phyloP scores from a whole-genome alignment of 2,888 invertebrate species.

The Parochlus steinenii region DNA sequence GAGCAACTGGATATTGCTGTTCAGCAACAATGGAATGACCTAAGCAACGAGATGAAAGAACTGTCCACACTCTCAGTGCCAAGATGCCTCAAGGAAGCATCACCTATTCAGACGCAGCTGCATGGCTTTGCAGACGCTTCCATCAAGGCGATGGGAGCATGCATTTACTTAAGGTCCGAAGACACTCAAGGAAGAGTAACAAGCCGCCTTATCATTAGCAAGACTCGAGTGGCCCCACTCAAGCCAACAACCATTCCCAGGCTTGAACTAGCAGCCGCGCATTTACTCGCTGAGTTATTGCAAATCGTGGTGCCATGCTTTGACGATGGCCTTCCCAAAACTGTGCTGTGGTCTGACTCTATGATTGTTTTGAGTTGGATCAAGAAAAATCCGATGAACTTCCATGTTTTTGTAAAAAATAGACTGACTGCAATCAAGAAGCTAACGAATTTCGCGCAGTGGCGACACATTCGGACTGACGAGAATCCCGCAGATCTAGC shows the following conservation, averaged over 20 bases:
- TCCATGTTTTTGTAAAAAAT: constrained; percentile 16
- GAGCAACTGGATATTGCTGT: not conserved
- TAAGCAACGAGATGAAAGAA: not conserved
- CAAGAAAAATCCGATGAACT: not conserved
- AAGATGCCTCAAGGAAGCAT: not conserved
- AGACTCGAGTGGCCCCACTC: constrained; percentile 12
- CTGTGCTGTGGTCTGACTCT: constrained; percentile 13
- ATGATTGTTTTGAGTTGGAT: constrained; percentile 11
- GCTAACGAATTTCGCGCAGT: constrained; percentile 11
- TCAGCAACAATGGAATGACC: not conserved
- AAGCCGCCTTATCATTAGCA: constrained; percentile 1
- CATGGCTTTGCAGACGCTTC: constrained; percentile 18
- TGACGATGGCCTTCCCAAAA: no score
- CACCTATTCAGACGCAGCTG: constrained; percentile 12
- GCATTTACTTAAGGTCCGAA: constrained; percentile 14
- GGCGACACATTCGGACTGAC: constrained; percentile 16
- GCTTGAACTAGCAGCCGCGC: constrained; percentile 8
- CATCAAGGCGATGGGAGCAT: constrained; percentile 16
- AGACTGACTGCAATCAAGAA: constrained; percentile 16
- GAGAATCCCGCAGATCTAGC: constrained; percentile 17
- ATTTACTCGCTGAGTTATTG: constrained; percentile 3
- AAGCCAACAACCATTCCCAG: constrained; percentile 12
- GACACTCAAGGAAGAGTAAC: constrained; percentile 12
- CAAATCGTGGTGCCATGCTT: not conserved
- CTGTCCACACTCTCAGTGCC: not conserved